Base-by-base conservation (phyloP, 1,140 invertebrate species). In the Achroia grisella region DNA sequence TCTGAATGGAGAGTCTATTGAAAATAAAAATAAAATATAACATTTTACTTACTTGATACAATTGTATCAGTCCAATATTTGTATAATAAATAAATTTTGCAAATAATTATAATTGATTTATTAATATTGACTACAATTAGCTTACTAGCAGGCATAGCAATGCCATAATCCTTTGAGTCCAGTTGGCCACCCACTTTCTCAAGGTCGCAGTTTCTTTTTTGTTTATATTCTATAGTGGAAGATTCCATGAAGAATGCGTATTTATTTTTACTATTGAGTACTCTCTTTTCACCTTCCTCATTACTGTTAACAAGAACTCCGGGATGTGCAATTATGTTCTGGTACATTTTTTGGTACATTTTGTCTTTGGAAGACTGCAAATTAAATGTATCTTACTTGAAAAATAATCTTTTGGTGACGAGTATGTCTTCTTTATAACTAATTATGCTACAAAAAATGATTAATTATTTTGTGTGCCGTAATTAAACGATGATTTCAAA, bases 171-270 rank as follows among this genome's bases (percentile, higher is more conserved):
- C 75, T 96, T 96, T 36, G 89, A 91, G 82, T 96, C 92, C 44
- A 96, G 71, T 69, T 91, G 86, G 39, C 90, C 87, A 40, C 95
- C 91, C 52, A 96, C 90, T 84, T 94, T 92, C n/a, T 89, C 91
- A 1, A 96, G 80, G 36, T 93, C 87, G 63, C 94, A 96, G 46
- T 94, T 87, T 35, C 91, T 81, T 62, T 93, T 92, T 33, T 90
- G 88, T 57, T 92, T 90, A 69, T 94, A 96, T 49, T 95, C 93
- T 53, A 96, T 90, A 9, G 90, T 89, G 0, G 91, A 89, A 2
- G 93, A 95, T 77, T 96, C 95, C 94, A 96, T 96, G 23, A 96
- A 88, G 69, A 94, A 96, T 1, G 94, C 94, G 64, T 94, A 96
- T 36, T 78, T 81, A 8, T 86, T 81, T 52, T 92, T 89, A 2